Evolutionary conservation across 2,888 invertebrate genomes (phyloP).

Genomic region (Ectobius pallidus): DNA sequence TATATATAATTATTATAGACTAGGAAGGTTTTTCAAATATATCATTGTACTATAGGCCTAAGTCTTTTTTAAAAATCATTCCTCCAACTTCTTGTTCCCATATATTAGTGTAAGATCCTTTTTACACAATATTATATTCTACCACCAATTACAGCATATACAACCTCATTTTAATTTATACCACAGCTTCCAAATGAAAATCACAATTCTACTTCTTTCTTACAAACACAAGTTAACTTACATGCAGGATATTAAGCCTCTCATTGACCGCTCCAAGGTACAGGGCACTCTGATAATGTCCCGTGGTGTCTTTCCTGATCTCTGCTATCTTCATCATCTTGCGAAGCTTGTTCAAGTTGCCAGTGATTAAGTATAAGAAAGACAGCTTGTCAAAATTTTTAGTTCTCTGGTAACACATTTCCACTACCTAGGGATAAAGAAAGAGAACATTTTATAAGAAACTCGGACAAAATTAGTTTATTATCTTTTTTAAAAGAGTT

Average conservation of each 20-base stretch:
- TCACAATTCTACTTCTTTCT: no score
- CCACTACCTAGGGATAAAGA: conserved; percentile 75
- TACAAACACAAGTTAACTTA: neutral
- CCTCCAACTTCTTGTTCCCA: no score
- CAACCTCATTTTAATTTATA: no score
- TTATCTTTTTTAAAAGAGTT: no score
- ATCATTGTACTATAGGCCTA: no score
- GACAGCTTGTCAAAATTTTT: conserved; percentile 99
- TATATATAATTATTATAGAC: no score
- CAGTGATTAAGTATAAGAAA: conserved; percentile 97
- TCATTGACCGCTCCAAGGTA: conserved; percentile 91
- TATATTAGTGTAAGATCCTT: no score
- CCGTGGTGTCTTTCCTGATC: conserved; percentile 94
- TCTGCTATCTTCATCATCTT: conserved; percentile 99
- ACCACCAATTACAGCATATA: no score
- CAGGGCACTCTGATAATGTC: conserved; percentile 95
- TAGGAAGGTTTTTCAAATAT: no score
- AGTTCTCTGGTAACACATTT: conserved; percentile 99
- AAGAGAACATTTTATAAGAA: neutral
- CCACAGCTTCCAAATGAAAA: no score
- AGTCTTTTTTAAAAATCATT: no score
- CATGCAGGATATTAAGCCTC: conserved; percentile 80
- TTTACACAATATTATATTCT: no score
- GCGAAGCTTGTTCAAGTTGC: conserved; percentile 94
- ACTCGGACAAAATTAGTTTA: neutral